phyloP scores from a whole-genome alignment of 2,113 vertebrate species.

The Xenopus borealis region DNA sequence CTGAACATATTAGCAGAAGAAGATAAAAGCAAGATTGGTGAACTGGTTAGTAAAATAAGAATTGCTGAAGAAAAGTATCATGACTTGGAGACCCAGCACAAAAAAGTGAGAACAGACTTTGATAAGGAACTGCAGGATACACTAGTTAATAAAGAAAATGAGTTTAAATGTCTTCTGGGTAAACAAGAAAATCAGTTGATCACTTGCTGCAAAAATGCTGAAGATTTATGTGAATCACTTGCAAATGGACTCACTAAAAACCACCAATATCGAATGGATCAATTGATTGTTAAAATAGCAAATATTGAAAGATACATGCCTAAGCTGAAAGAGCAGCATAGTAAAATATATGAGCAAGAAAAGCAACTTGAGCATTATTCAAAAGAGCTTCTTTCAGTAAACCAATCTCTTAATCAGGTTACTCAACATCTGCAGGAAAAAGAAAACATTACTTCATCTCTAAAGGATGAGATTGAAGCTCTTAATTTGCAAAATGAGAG shows the following conservation, averaged over 20 bases:
- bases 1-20: constrained; percentile 63
- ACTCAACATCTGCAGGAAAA: constrained; percentile 76
- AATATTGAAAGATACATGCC: constrained; percentile 62
- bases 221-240: constrained; percentile 54
- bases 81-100: constrained; percentile 59
- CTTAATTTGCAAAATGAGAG: constrained; percentile 71
- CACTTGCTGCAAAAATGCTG: constrained; percentile 61
- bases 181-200: constrained; percentile 64
- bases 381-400: constrained; percentile 69
- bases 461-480: constrained; percentile 67
- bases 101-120: constrained; percentile 67
- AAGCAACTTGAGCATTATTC: constrained; percentile 65
- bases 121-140: constrained; percentile 69
- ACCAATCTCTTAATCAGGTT: constrained; percentile 70
- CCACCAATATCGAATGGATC: constrained; percentile 62
- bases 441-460: constrained; percentile 68
- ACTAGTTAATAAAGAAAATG: constrained; percentile 63
- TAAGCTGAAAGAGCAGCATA: constrained; percentile 69
- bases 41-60: constrained; percentile 64
- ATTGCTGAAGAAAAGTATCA: constrained; percentile 65
- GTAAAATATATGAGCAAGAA: constrained; percentile 74
- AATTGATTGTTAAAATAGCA: constrained; percentile 64
- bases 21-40: constrained; percentile 61
- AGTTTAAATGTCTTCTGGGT: constrained; percentile 62
- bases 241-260: constrained; percentile 66